Evolutionary conservation across 2,888 invertebrate species (phyloP), one percentile per base, ranked within the genome.

Genomic region (Conchocele bisecta): DNA sequence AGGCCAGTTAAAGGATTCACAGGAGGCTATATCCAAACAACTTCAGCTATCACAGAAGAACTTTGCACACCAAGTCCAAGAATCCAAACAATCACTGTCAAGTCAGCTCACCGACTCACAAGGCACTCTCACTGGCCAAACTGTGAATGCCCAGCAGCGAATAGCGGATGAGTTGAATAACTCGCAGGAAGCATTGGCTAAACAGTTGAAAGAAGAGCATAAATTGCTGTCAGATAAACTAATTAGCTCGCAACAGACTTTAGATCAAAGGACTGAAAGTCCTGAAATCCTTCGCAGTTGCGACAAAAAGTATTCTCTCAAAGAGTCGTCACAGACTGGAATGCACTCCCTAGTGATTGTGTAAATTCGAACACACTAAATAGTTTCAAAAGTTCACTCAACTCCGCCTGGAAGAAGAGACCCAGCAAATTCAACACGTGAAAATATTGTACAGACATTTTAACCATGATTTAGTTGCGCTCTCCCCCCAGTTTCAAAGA

Each of bases 21-120:
- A 76, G 46, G 69, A 69, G 39, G 53, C 69, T n/a, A 72, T 76
- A 26, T 65, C 72, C 22, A 63, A 76, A 37, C 76, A 76, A 37
- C 48, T 76, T 15, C 60, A 68, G 44, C 53, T 29, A 26, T 58
- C 71, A 5, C 69, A 76, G 57, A 20, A 51, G 17, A 60, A 41
- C 6, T 72, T 76, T 50, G 42, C 76, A n/a, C 50, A 48, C 20
- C 72, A 69, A 22, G 35, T 69, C 17, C 41, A 51, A 26, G 76
- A 76, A 28, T 65, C 71, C 13, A 63, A 72, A 56, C 31, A 65
- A 24, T 15, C 57, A 20, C 29, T 75, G 7, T 58, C 65, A n/a
- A 48, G 17, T n/a, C 74, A 75, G 41, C 20, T 75, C 9, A 44
- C 48, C 11, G 74, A 75, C 13, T 75, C 74, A n/a, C 60, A 75